These are phyloP conservation scores for Incurvaria masculella DNA, from an alignment of 2,888 invertebrate genomes.

Conservation along the genomic window DNA sequence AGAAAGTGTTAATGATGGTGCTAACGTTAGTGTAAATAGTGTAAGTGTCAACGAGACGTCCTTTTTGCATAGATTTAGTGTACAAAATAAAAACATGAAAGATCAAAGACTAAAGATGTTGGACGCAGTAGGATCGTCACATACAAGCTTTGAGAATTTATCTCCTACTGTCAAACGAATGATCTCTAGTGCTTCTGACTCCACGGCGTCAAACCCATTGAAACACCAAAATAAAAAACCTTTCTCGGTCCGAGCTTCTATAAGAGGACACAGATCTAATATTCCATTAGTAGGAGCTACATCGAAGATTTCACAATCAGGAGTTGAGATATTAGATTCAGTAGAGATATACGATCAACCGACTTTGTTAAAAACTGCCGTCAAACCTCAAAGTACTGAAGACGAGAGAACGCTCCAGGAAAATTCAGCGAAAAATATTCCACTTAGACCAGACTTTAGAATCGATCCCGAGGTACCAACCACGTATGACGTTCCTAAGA, in stretches of 20 bases:
- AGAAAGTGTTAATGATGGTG: slow-evolving; percentile 30
- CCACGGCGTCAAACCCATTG: slow-evolving; percentile 30
- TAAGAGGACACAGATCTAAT: slow-evolving; percentile 35
- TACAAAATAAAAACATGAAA: neutral
- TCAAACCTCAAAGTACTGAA: slow-evolving; percentile 23
- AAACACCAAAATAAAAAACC: slow-evolving; percentile 42
- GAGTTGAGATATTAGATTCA: slow-evolving; percentile 43
- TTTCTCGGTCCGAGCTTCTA: slow-evolving; percentile 33
- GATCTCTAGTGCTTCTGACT: slow-evolving; percentile 53
- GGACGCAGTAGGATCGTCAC: slow-evolving; percentile 24
- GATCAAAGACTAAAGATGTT: slow-evolving; percentile 20
- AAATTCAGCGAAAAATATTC: slow-evolving; percentile 22
- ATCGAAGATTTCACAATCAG: slow-evolving; percentile 50
- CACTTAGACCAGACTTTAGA: slow-evolving; percentile 36
- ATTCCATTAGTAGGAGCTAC: slow-evolving; percentile 51
- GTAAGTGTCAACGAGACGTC: slow-evolving; percentile 31
- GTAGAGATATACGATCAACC: slow-evolving; percentile 49
- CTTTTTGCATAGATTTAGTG: slow-evolving; percentile 14
- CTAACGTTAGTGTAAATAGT: slow-evolving; percentile 29
- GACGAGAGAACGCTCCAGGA: slow-evolving; percentile 19
- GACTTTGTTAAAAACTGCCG: slow-evolving; percentile 25
- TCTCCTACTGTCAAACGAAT: slow-evolving; percentile 62
- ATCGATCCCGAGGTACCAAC: slow-evolving; percentile 31
- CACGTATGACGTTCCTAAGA: slow-evolving; percentile 46
- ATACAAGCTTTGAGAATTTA: slow-evolving; percentile 48